These are phyloP conservation scores for Sebastes minor DNA, from an alignment of 2,797 vertebrate genomes.

Conservation along the genomic window DNA sequence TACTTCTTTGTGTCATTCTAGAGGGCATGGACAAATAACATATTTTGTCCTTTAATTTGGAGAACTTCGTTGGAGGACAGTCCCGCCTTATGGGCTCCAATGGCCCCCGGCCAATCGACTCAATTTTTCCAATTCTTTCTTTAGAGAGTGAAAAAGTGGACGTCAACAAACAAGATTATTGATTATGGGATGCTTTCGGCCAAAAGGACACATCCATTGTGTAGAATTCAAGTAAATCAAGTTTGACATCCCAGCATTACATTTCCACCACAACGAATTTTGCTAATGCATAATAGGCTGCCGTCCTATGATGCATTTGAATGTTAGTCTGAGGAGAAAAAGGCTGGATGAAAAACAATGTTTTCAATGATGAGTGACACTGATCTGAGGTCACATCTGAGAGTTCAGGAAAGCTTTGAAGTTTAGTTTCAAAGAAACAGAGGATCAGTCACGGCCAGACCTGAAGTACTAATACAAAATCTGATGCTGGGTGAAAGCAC, in stretches of 20 bases:
- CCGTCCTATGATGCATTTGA: not conserved
- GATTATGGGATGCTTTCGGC: not conserved
- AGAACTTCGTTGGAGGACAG: not conserved
- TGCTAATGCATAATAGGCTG: not conserved
- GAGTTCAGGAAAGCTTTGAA: constrained; percentile 43
- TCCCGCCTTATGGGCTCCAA: not conserved
- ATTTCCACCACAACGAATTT: constrained; percentile 3
- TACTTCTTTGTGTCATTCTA: not conserved
- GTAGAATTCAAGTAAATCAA: not conserved
- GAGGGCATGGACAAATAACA: not conserved
- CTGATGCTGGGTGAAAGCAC: constrained; percentile 18
- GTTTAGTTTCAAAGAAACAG: constrained; percentile 45
- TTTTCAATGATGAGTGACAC: constrained; percentile 31
- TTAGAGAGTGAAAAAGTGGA: not conserved
- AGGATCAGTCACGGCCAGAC: constrained; percentile 1
- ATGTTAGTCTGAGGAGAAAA: not conserved
- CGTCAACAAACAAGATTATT: not conserved
- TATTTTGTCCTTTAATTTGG: not conserved
- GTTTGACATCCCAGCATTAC: not conserved
- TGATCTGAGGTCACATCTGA: constrained; percentile 34
- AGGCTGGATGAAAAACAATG: not conserved
- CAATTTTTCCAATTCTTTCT: not conserved
- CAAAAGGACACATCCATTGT: not conserved
- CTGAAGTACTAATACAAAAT: constrained; percentile 6
- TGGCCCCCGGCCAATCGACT: not conserved